phyloP scores from a whole-genome alignment of 2,797 vertebrate genomes.

The Phataginus tetradactyla region DNA sequence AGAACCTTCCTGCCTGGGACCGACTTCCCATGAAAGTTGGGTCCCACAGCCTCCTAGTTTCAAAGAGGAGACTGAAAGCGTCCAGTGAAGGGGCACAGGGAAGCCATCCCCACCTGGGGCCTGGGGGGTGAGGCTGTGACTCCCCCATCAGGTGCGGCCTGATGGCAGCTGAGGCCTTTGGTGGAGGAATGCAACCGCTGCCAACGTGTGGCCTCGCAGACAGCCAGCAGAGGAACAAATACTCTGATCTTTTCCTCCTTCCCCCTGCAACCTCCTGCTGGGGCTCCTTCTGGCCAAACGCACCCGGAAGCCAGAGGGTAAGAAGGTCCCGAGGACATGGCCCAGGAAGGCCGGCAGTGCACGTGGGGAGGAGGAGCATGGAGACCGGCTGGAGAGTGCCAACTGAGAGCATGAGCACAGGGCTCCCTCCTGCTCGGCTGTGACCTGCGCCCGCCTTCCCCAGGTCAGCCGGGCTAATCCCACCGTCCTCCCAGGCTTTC shows the following conservation, averaged over 20 bases:
- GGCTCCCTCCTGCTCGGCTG: neutral
- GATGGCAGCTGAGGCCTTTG: neutral
- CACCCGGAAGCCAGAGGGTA: fast-evolving
- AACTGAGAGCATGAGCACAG: fast-evolving
- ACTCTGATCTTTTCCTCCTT: neutral
- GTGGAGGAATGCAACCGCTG: fast-evolving
- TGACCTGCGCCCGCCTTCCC: fast-evolving
- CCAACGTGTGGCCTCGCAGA: neutral
- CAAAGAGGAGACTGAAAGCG: neutral
- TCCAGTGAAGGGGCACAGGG: neutral
- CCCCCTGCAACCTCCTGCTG: neutral
- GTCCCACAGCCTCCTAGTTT: too few species aligned
- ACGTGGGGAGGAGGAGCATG: neutral
- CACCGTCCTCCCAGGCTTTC: neutral
- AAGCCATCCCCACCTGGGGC: neutral
- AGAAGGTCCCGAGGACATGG: neutral
- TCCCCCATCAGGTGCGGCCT: neutral
- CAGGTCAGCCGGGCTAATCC: neutral
- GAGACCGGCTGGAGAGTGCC: neutral
- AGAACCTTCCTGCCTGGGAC: too few species aligned
- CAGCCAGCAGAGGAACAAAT: neutral
- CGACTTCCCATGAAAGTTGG: too few species aligned
- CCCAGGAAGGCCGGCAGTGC: fast-evolving
- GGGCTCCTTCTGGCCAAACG: neutral
- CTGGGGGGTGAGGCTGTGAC: neutral